Evolutionary conservation across 2,113 vertebrate species (phyloP).

Genomic region (Psittacus erithacus): DNA sequence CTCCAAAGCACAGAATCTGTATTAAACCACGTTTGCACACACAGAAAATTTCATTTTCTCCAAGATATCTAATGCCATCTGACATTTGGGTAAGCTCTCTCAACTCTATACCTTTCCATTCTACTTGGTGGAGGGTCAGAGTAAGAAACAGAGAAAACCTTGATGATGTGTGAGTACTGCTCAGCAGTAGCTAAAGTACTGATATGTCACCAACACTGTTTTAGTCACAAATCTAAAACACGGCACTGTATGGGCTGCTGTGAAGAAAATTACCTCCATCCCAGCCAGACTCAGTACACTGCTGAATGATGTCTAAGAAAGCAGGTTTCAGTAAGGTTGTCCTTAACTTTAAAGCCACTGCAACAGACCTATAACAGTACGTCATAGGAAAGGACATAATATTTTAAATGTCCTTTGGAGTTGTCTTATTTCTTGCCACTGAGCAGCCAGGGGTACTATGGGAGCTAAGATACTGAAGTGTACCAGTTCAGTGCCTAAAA

Average conservation of each 20-base stretch:
- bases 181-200: neutral
- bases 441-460: neutral
- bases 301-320: neutral
- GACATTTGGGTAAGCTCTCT: neutral
- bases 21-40: neutral
- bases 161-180: neutral
- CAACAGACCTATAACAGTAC: neutral
- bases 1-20: neutral
- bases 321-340: neutral
- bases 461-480: neutral
- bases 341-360: neutral
- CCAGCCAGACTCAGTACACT: neutral
- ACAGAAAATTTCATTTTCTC: neutral
- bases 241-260: neutral
- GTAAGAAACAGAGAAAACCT: neutral
- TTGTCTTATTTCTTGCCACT: neutral
- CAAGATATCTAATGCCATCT: neutral
- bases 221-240: neutral
- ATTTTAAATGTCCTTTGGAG: neutral
- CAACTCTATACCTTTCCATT: neutral
- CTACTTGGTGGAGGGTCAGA: fast-evolving
- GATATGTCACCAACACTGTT: neutral
- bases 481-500: neutral
- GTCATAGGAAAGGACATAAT: neutral
- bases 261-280: neutral